Conservation (phyloP, 35 echinoderm and acorn worm genomes). For the Apostichopus californicus region DNA sequence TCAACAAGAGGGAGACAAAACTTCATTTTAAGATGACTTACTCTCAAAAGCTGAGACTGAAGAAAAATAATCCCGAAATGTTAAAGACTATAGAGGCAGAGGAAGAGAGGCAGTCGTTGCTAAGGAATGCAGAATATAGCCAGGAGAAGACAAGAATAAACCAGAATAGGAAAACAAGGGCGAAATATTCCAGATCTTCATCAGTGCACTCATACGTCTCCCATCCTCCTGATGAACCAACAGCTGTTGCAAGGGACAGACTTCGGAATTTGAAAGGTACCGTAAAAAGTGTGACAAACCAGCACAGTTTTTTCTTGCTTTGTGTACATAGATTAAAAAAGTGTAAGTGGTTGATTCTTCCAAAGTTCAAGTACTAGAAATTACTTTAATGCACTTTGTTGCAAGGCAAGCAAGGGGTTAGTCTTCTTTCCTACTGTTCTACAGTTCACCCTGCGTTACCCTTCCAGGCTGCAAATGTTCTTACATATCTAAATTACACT, state of each 20-base stretch:
- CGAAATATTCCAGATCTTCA: neutral
- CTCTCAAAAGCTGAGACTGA: constrained; percentile 80
- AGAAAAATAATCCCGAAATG: constrained; percentile 77
- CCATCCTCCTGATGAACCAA: neutral
- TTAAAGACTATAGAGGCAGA: constrained; percentile 59
- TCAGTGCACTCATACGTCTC: neutral
- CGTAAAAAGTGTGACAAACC: too few species aligned
- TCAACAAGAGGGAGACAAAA: constrained; percentile 58
- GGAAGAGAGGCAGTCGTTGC: constrained; percentile 20
- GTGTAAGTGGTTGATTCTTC: too few species aligned
- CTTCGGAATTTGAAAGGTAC: neutral
- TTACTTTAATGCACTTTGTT: too few species aligned
- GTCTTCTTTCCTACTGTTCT: too few species aligned
- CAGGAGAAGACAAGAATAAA: constrained; percentile 32
- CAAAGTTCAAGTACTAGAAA: too few species aligned
- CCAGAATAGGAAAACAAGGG: constrained; percentile 21
- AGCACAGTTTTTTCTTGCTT: neutral
- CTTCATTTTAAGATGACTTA: constrained; percentile 81
- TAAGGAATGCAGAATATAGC: neutral
- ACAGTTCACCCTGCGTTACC: too few species aligned
- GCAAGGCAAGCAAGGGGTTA: too few species aligned
- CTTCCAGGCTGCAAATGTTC: too few species aligned
- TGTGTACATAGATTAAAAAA: too few species aligned
- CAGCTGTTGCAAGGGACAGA: neutral
- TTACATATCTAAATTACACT: too few species aligned